phyloP scores from a whole-genome alignment of 2,797 vertebrate species.

The Peromyscus melanophrys region DNA sequence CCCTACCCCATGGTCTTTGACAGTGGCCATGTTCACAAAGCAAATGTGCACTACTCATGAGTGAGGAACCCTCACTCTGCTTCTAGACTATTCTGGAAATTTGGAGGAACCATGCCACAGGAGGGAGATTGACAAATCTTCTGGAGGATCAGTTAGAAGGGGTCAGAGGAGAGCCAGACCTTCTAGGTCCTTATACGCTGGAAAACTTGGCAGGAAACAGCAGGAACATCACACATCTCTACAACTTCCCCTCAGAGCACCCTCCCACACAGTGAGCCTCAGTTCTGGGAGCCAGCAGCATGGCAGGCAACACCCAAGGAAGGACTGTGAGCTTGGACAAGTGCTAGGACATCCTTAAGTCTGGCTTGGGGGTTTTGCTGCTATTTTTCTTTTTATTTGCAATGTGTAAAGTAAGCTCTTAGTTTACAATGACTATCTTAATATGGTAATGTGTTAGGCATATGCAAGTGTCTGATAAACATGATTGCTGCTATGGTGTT shows the following conservation, averaged over 20 bases:
- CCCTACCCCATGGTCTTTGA: background rate
- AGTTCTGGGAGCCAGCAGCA: background rate
- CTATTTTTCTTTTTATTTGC: background rate
- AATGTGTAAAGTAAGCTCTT: background rate
- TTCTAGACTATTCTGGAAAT: background rate
- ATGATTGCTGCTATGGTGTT: background rate
- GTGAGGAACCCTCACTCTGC: background rate
- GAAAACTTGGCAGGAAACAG: background rate
- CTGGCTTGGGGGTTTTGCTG: background rate
- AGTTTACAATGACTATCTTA: background rate
- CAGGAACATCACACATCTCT: background rate
- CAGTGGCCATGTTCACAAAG: background rate
- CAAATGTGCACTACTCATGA: background rate
- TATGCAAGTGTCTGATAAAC: background rate
- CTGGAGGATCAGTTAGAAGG: background rate
- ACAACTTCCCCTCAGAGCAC: background rate
- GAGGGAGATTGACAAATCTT: background rate
- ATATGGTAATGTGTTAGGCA: background rate
- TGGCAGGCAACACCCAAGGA: background rate
- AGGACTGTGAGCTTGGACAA: background rate
- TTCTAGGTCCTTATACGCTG: background rate
- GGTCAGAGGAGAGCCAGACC: background rate
- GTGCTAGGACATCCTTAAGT: background rate
- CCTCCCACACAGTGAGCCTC: rapidly evolving
- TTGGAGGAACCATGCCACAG: background rate